A percentile compares a stretch with the other conserved stretches of the same genome.
These are phyloP conservation scores for Tenthredo livida DNA, from an alignment of 2,888 invertebrate species.

Conservation along the genomic window DNA sequence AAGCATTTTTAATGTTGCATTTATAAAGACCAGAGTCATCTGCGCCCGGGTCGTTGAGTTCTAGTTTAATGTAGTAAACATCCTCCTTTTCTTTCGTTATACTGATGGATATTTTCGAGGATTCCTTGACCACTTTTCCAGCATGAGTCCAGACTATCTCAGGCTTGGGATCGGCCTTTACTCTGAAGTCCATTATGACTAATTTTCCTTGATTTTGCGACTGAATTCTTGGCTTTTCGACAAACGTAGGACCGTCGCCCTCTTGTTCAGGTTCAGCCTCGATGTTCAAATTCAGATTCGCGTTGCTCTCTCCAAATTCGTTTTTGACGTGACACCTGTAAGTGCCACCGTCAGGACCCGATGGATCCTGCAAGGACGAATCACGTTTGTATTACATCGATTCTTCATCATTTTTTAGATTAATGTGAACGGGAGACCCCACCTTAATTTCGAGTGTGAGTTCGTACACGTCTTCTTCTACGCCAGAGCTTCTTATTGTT, in stretches of 20 bases:
- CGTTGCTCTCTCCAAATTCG: slow-evolving; percentile 97
- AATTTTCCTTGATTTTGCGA: slow-evolving; percentile 91
- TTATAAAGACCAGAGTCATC: slow-evolving; percentile 99
- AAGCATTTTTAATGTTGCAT: slow-evolving; percentile 97
- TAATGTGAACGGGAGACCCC: slow-evolving; percentile 58
- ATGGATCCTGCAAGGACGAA: slow-evolving; percentile 84
- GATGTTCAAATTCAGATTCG: slow-evolving; percentile 97
- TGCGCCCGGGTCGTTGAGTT: slow-evolving; percentile 93
- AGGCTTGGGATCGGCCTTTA: slow-evolving; percentile 90
- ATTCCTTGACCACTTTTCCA: slow-evolving; percentile 89
- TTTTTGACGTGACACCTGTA: slow-evolving; percentile 97
- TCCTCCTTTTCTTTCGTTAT: slow-evolving; percentile 87
- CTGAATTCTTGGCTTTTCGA: slow-evolving; percentile 93
- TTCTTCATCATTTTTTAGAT: not conserved
- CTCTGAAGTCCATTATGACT: slow-evolving; percentile 93
- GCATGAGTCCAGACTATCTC: slow-evolving; percentile 91
- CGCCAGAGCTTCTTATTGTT: slow-evolving; percentile 87
- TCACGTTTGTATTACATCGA: not conserved
- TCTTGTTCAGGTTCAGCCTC: slow-evolving; percentile 97
- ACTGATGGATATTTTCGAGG: slow-evolving; percentile 88
- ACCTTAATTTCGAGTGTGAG: slow-evolving; percentile 91
- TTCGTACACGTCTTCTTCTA: slow-evolving; percentile 93
- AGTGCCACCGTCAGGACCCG: slow-evolving; percentile 90
- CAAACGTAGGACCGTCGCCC: slow-evolving; percentile 96
- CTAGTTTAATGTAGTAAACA: slow-evolving; percentile 92